These are phyloP conservation scores for Rugalucina vietnamica DNA, from an alignment of 2,888 invertebrate genomes.

Conservation along the genomic window DNA sequence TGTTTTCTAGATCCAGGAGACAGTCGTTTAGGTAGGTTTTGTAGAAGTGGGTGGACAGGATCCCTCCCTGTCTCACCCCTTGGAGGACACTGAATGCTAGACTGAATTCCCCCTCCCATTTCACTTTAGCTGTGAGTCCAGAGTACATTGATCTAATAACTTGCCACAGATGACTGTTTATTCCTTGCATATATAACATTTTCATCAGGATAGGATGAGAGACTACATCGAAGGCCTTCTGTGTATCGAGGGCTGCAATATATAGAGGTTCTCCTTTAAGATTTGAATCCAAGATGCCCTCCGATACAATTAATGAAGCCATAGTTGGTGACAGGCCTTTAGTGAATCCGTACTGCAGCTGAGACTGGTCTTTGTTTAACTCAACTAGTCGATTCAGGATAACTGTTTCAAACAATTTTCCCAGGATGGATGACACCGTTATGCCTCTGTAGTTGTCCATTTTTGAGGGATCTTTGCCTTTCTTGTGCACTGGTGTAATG, in stretches of 20 bases:
- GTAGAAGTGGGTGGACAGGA: constrained; percentile 13
- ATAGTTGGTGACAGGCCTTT: background rate
- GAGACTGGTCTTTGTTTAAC: background rate
- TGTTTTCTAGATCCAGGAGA: background rate
- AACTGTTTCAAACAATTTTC: background rate
- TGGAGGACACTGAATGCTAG: background rate
- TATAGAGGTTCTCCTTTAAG: background rate
- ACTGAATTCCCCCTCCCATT: constrained; percentile 16
- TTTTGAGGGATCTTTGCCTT: no score
- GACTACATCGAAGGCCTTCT: constrained; percentile 29
- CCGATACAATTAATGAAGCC: constrained; percentile 4
- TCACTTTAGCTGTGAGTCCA: constrained; percentile 20
- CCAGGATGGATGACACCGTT: background rate
- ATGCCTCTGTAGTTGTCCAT: no score
- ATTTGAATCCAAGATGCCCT: background rate
- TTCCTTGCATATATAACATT: background rate
- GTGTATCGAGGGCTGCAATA: constrained; percentile 10
- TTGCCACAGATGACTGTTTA: background rate
- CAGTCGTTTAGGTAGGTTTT: background rate
- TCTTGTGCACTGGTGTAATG: background rate
- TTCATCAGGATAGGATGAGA: constrained; percentile 1
- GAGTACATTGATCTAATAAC: background rate
- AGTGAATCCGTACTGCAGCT: background rate
- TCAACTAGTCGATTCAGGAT: background rate
- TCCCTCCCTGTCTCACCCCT: constrained; percentile 21